Percentiles rank a stretch among this genome's conserved stretches.
These are phyloP conservation scores for Drosophila merina DNA, from an alignment of 2,888 invertebrate species.

Conservation along the genomic window DNA sequence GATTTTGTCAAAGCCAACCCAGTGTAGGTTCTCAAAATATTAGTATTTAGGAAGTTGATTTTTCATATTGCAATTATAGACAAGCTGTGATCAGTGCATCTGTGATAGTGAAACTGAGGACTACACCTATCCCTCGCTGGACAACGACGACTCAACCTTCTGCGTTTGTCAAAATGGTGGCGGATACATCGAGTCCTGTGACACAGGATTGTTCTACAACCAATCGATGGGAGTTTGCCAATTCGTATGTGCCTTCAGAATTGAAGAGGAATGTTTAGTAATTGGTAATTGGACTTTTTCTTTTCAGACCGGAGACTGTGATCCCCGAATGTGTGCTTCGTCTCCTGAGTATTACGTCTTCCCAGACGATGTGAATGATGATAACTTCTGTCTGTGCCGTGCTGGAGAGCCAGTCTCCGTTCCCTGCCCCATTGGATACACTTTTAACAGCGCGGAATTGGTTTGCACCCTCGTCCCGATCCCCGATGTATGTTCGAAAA, in stretches of 20 bases:
- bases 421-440: slow-evolving; percentile 69
- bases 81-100: slow-evolving; percentile 56
- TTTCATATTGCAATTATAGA: slow-evolving; percentile 28
- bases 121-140: slow-evolving; percentile 45
- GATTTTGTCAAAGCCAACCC: slow-evolving; percentile 55
- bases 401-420: slow-evolving; percentile 54
- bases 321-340: slow-evolving; percentile 62
- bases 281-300: not conserved
- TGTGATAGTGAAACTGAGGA: slow-evolving; percentile 36
- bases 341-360: slow-evolving; percentile 47
- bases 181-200: slow-evolving; percentile 58
- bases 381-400: slow-evolving; percentile 76
- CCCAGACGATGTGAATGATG: slow-evolving; percentile 56
- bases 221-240: slow-evolving; percentile 35
- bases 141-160: slow-evolving; percentile 53
- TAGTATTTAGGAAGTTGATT: no score
- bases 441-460: slow-evolving; percentile 43
- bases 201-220: slow-evolving; percentile 51
- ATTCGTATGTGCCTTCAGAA: slow-evolving; percentile 56
- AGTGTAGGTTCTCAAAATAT: slow-evolving; percentile 63
- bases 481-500: slow-evolving; percentile 57
- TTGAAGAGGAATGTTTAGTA: no score
- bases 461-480: slow-evolving; percentile 35
- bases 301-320: slow-evolving; percentile 72
- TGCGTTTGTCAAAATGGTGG: slow-evolving; percentile 60